Evolutionary conservation across 2,113 vertebrate species (phyloP).

Genomic region (Pongo pygmaeus): DNA sequence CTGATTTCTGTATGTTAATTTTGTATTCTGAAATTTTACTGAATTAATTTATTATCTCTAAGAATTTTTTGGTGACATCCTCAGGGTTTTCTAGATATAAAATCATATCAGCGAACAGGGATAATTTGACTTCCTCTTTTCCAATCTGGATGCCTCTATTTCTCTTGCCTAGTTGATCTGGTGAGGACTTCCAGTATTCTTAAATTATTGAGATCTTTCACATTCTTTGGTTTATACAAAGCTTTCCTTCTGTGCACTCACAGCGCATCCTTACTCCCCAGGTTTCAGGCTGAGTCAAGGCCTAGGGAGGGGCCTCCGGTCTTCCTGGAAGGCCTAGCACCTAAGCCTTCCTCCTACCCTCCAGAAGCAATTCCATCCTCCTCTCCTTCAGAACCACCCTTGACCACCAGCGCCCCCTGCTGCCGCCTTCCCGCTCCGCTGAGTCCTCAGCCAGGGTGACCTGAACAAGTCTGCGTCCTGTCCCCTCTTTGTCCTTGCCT

Average conservation of each 20-base stretch:
- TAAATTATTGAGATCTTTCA: background rate
- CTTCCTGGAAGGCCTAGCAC: background rate
- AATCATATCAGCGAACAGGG: background rate
- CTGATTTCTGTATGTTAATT: background rate
- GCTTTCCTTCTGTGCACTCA: background rate
- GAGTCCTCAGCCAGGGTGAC: background rate
- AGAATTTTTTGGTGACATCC: background rate
- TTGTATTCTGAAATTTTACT: background rate
- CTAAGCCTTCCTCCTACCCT: too few species aligned
- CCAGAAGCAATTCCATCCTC: background rate
- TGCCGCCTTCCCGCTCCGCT: accelerated
- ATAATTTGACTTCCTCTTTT: background rate
- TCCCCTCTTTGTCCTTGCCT: background rate
- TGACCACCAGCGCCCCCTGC: background rate
- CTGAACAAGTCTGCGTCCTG: too few species aligned
- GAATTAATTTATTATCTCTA: background rate
- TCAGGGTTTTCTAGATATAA: background rate
- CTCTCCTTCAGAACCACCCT: too few species aligned
- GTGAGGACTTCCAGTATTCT: background rate
- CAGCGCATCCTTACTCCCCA: background rate
- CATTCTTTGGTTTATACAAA: background rate
- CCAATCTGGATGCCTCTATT: background rate
- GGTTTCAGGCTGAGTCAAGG: background rate
- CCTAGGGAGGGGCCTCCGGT: background rate
- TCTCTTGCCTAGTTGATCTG: background rate